Conservation (phyloP, 1,140 invertebrate genomes). For the Pemphigus obesinymphae region DNA sequence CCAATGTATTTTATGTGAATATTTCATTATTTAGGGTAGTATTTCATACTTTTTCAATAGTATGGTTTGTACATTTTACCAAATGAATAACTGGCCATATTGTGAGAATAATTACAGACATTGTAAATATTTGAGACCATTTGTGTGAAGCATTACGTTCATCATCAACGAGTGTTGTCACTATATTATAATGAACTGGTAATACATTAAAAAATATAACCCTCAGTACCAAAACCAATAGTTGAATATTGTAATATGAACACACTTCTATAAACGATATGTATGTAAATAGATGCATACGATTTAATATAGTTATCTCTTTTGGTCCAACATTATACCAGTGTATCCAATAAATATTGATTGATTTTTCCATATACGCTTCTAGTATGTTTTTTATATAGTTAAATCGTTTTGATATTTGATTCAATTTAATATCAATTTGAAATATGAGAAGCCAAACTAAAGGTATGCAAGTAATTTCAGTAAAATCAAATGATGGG, state of each 20-base stretch:
- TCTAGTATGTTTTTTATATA: conserved; percentile 31
- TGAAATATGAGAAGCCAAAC: conserved; percentile 35
- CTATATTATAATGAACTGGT: conserved; percentile 41
- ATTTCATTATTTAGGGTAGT: not conserved
- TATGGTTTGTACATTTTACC: conserved; percentile 29
- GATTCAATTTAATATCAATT: conserved; percentile 31
- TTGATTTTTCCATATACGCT: not conserved
- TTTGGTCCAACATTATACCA: conserved; percentile 9
- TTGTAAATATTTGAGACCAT: conserved; percentile 41
- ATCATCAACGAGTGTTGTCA: conserved; percentile 16
- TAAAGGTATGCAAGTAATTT: conserved; percentile 36
- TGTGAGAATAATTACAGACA: conserved; percentile 17
- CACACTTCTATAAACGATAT: conserved; percentile 32
- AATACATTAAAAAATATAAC: conserved; percentile 36
- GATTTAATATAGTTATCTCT: conserved; percentile 23
- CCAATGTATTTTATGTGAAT: not conserved
- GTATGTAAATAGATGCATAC: conserved; percentile 28
- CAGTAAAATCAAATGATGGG: conserved; percentile 23
- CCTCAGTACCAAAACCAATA: conserved; percentile 32
- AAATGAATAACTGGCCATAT: conserved; percentile 36
- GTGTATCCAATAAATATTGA: conserved; percentile 5
- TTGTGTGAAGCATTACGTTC: conserved; percentile 1
- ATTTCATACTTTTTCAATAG: conserved; percentile 30
- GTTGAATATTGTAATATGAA: conserved; percentile 33
- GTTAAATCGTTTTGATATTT: conserved; percentile 30